These are phyloP conservation scores for Folsomia manolachei DNA, from an alignment of 2,888 invertebrate genomes.

Conservation along the genomic window DNA sequence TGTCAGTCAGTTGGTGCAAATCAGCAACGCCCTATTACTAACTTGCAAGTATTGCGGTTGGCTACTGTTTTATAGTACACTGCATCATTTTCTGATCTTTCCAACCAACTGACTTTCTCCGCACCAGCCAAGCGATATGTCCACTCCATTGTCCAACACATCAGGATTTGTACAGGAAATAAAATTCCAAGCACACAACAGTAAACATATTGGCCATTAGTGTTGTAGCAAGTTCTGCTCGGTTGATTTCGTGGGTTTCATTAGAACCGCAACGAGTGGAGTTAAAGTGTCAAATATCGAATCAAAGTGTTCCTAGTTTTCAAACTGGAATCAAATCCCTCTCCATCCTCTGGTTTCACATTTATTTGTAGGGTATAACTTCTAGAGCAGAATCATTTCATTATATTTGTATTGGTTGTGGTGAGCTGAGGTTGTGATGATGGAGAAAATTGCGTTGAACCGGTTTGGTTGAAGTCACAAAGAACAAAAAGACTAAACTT, in stretches of 20 bases:
- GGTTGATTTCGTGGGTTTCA: neutral
- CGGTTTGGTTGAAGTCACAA: neutral
- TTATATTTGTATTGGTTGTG: too few species aligned
- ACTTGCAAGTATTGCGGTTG: too few species aligned
- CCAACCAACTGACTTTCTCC: too few species aligned
- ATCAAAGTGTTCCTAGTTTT: neutral
- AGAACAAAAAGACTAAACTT: constrained; percentile 5
- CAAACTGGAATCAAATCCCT: neutral
- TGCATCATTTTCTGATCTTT: too few species aligned
- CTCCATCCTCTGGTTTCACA: neutral
- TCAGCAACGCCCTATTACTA: too few species aligned
- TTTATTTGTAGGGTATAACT: neutral
- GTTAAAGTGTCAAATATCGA: neutral
- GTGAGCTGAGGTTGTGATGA: too few species aligned
- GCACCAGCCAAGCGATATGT: too few species aligned
- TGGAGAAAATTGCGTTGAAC: neutral
- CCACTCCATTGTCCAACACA: too few species aligned
- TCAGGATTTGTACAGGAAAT: too few species aligned
- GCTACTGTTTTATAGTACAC: too few species aligned
- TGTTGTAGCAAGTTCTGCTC: neutral
- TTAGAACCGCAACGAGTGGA: neutral
- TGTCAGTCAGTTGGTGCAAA: too few species aligned
- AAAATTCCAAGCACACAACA: neutral
- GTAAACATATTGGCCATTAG: neutral
- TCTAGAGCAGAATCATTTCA: too few species aligned